Conservation (phyloP, 2,113 vertebrate genomes). For the Arenaria interpres region DNA sequence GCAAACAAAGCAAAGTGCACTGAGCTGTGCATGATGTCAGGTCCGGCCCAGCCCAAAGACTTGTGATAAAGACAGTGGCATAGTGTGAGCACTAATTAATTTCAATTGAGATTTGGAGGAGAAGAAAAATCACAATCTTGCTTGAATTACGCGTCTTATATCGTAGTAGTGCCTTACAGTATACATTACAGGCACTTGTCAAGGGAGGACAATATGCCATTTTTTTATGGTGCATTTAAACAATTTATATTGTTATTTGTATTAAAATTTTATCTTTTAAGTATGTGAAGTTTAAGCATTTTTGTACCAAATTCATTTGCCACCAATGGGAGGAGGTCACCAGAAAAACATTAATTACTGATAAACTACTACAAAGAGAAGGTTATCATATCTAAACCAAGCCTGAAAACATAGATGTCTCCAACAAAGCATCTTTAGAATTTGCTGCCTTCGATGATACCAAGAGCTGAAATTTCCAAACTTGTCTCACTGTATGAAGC, state of each 20-base stretch:
- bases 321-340: neutral
- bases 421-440: neutral
- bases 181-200: neutral
- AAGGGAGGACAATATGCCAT: neutral
- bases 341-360: neutral
- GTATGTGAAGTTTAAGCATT: neutral
- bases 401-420: neutral
- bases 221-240: neutral
- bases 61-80: fast-evolving
- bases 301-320: neutral
- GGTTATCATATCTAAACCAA: neutral
- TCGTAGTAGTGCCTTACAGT: neutral
- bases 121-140: neutral
- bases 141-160: neutral
- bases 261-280: neutral
- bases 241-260: neutral
- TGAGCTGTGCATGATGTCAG: neutral
- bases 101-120: neutral
- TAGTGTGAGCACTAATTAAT: no score
- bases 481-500: neutral
- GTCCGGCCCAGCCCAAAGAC: neutral
- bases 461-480: neutral
- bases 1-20: neutral
- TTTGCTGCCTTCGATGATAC: neutral
- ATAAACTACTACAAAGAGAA: neutral